Base-by-base conservation (phyloP, 2,113 vertebrate genomes). In the Oplegnathus fasciatus region DNA sequence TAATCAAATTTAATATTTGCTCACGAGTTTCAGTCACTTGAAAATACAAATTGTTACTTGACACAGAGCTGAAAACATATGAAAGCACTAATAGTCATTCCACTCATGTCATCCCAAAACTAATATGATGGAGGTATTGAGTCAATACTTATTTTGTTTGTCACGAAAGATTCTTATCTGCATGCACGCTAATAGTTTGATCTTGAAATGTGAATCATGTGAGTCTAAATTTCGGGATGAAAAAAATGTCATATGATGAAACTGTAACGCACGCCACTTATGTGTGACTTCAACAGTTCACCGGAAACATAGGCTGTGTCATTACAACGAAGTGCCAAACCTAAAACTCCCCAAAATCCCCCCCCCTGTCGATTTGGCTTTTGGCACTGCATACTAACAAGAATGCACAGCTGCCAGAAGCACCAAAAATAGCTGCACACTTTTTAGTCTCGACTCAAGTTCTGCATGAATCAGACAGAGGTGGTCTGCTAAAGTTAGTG, bases 391-490 rank as follows among this genome's bases (percentile, higher is more conserved):
- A 76, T 61, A 78, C 14, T 54, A 72, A 28, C 30, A 60, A 71
- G 75, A 81, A 80, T n/a, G n/a, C 18, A 50, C 79, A 91, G 77
- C 88, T 89, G 90, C 9, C 58, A 46, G 14, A 68, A 8, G 60
- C 6, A 37, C 71, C 70, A 58, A 75, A 89, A 93, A 91, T 93
- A 93, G 86, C 78, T 37, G 50, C 74, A 85, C 46, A 65, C 68
- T 37, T 28, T 57, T 72, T 14, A 46, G 78, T 81, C 72, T 85
- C 65, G 26, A 71, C 66, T 68, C 11, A 54, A 68, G 70, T 24
- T 44, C 15, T 61, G 57, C 69, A 30, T 11, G n/a, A 83, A 74
- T 64, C 44, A 67, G 69, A 83, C 42, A 74, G 55, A 84, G 14
- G 57, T 81, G 55, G 5, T 26, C 34, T 48, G 77, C 54, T 69